Evolutionary conservation across 2,113 vertebrate species (phyloP), one percentile per base, ranked within the genome.

Genomic region (Callipepla californica): DNA sequence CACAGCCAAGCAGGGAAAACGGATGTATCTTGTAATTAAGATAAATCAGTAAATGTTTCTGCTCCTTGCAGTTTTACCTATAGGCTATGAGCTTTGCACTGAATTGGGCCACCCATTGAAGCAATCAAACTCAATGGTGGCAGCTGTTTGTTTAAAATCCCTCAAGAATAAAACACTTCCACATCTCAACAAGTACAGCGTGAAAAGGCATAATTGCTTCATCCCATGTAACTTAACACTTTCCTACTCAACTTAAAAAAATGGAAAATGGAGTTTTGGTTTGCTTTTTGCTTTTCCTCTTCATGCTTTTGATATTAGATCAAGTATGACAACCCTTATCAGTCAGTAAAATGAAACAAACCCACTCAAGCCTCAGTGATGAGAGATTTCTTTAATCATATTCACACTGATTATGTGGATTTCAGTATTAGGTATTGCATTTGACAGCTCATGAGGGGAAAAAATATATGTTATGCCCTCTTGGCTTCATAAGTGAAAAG

Each of bases 1-100:
- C 17, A 66, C n/a, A 91, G 32, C 7, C 69, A 87, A 80, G 68
- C 75, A 8, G 16, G 34, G n/a, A 82, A 92, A 95, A 90, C 0
- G 17, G 63, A 90, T 90, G 17, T 50, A 45, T 20, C 36, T 74
- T 78, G n/a, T 79, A 96, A 95, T 81, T 94, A 95, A 90, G 87
- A 79, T 87, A 80, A 89, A 91, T 76, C 53, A 79, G 67, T 84
- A 8, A 84, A 84, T 19, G 9, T 76, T 90, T 84, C 74, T 87
- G 3, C 38, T 83, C 13, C 32, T 18, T 93, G 94, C 42, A 68
- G 63, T 87, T 95, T 97, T 96, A 89, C 91, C 85, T 93, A 45
- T 47, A 72, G 78, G 66, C 51, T 91, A 69, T 36, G 25, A 61
- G 23, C 6, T 82, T 80, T 70, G 26, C 13, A 21, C 28, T 61